phyloP scores from a whole-genome alignment of 1,140 invertebrate genomes.

The Drosophila teissieri region DNA sequence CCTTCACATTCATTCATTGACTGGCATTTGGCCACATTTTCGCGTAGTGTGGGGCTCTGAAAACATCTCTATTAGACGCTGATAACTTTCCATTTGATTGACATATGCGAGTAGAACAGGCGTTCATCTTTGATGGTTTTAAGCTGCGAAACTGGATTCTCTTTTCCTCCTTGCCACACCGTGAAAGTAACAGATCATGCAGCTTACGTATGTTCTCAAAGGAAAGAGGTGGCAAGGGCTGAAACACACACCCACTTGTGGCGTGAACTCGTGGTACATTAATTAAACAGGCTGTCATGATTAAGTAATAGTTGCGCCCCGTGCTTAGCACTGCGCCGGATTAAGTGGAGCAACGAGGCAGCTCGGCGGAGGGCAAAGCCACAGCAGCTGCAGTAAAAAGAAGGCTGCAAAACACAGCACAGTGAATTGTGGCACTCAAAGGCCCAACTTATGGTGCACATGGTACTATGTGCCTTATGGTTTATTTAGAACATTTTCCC shows the following conservation, averaged over 20 bases:
- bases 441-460: too few species aligned
- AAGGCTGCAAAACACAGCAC: conserved; percentile 15
- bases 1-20: neutral
- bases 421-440: neutral
- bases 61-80: too few species aligned
- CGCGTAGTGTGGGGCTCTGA: too few species aligned
- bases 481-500: too few species aligned
- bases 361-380: conserved; percentile 13
- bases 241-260: conserved; percentile 10
- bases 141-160: neutral
- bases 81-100: too few species aligned
- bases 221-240: neutral
- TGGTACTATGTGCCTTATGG: too few species aligned
- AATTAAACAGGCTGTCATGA: conserved; percentile 80
- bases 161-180: neutral
- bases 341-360: conserved; percentile 59
- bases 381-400: conserved; percentile 23
- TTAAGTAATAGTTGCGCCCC: conserved; percentile 77
- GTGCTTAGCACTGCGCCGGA: conserved; percentile 60
- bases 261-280: conserved; percentile 57
- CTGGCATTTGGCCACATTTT: neutral
- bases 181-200: neutral
- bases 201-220: neutral
- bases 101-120: too few species aligned
- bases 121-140: neutral